Evolutionary conservation across 37 sponge, comb jelly and placozoan species (phyloP), one percentile per base, ranked within the genome.

Genomic region (Theonella swinhoei): DNA sequence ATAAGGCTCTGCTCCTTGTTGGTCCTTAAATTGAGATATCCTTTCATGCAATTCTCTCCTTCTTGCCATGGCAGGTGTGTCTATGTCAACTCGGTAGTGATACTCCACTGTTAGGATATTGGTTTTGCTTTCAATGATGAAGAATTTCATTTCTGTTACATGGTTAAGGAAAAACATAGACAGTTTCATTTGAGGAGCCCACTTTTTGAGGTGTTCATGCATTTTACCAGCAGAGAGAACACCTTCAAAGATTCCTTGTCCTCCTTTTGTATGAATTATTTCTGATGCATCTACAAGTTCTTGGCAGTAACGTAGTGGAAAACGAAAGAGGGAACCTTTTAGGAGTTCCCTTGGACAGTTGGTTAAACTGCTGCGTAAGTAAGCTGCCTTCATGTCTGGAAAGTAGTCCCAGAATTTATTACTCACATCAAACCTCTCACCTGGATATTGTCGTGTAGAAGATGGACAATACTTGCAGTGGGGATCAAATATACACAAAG

Each of bases 121-220:
- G 24, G 38, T 41, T 25, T 34, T 22, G 54, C 14, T 17, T 36
- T 89, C 85, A 60, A 90, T 85, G 30, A 81, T 72, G 54, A 73
- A 74, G 41, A 78, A 90, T 14, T 39, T 39, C 4, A 90, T 3
- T 26, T 90, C 86, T 36, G 47, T 80, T 20, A 90, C 66, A 76
- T 80, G 32, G 69, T 90, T 80, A 3, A 90, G 77, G 71, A 90
- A 90, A 29, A 90, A 33, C 75, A 90, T 78, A 30, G 90, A 69
- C 7, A 76, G 38, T 62, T 85, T 90, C 69, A 90, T 80, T 17
- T 69, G 28, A 29, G 86, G 86, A 63, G 70, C 70, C 90, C 90
- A 90, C 1, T 75, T 26, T 8, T 68, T 17, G 19, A 90, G 76
- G 0, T 60, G 9, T 26, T n/a, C 2, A 3, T 75, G 54, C 86